Conservation (phyloP, 1,140 invertebrate species). For the Sinella curviseta region DNA sequence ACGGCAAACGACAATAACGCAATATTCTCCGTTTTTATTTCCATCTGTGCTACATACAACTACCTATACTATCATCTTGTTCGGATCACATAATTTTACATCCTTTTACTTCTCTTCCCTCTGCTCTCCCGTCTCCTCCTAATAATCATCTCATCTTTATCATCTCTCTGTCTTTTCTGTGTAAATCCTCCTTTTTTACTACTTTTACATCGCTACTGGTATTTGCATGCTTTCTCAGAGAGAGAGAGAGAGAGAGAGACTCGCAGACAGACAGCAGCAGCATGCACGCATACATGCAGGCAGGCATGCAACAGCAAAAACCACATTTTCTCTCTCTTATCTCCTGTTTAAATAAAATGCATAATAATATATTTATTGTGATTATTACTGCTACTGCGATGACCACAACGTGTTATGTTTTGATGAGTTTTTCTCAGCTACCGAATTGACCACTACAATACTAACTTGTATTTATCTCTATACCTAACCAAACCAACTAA, state of each 20-base stretch:
- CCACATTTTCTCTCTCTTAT: not conserved
- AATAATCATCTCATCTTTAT: not conserved
- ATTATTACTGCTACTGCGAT: not conserved
- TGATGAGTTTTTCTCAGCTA: constrained; percentile 23
- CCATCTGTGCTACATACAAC: too few relatives aligned
- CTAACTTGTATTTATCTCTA: not conserved
- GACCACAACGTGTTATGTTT: constrained; percentile 13
- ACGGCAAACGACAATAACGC: too few relatives aligned
- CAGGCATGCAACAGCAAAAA: not conserved
- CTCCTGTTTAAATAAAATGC: not conserved
- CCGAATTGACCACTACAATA: constrained; percentile 13
- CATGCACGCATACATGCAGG: too few relatives aligned
- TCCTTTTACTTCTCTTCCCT: too few relatives aligned
- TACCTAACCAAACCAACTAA: not conserved
- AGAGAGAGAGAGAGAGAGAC: too few relatives aligned
- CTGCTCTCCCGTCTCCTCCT: too few relatives aligned
- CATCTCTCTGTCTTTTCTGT: not conserved
- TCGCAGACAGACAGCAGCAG: too few relatives aligned
- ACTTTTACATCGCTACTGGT: not conserved
- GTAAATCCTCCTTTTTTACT: not conserved
- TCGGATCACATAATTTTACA: too few relatives aligned
- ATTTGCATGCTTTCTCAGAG: not conserved
- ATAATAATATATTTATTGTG: constrained; percentile 14
- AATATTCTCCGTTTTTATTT: too few relatives aligned
- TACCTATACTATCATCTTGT: too few relatives aligned